phyloP scores from a whole-genome alignment of 2,888 invertebrate genomes.

The Lutraria lutraria region DNA sequence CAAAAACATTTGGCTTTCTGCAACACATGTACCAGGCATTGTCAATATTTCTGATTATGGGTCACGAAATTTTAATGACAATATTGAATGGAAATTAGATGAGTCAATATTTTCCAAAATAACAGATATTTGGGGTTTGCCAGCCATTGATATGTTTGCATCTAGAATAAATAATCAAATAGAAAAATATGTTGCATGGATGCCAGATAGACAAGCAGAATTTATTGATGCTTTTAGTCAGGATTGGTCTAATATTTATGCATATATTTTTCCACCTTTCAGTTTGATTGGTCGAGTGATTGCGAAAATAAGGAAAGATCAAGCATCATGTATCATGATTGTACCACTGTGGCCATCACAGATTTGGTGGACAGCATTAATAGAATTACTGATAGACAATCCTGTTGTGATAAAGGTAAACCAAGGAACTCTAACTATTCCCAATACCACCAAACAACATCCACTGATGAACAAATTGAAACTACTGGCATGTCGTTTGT shows the following conservation, averaged over 20 bases:
- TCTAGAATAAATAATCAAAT: constrained; percentile 48
- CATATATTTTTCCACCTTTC: too few species aligned
- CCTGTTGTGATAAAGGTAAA: constrained; percentile 45
- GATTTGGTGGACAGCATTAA: constrained; percentile 40
- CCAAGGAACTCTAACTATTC: neutral
- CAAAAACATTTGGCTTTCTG: constrained; percentile 50
- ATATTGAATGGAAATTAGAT: constrained; percentile 47
- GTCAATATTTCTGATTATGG: constrained; percentile 26
- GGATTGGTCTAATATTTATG: constrained; percentile 33
- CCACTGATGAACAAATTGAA: constrained; percentile 39
- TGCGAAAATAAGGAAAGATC: constrained; percentile 42
- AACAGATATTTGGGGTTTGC: constrained; percentile 9
- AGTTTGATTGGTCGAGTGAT: constrained; percentile 47
- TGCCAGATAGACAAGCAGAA: constrained; percentile 45
- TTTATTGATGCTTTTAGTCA: constrained; percentile 47
- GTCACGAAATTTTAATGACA: constrained; percentile 40
- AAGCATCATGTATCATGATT: constrained; percentile 14
- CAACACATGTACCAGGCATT: constrained; percentile 34
- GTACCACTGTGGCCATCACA: constrained; percentile 58
- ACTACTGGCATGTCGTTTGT: constrained; percentile 55
- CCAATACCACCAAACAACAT: neutral
- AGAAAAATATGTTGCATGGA: constrained; percentile 37
- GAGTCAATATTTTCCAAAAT: constrained; percentile 32
- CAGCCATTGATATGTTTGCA: constrained; percentile 56
- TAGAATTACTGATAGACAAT: constrained; percentile 36